Base-by-base conservation (phyloP, 2,797 vertebrate genomes). In the Lophius americanus region DNA sequence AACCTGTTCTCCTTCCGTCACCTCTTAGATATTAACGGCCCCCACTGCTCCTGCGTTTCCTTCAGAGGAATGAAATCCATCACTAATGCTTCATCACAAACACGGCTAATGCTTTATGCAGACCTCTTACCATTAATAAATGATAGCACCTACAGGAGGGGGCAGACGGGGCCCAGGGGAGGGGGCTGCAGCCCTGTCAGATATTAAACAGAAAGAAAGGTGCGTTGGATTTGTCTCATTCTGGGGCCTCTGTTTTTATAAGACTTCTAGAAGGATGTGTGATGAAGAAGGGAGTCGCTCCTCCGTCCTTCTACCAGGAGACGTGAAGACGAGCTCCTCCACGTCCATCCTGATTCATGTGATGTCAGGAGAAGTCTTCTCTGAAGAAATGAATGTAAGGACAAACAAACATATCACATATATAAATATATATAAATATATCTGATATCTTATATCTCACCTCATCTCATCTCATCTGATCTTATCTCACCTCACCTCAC, bases 21-120 rank as follows among this genome's bases (percentile, higher is more conserved):
- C 82, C 80, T 90, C 77, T 86, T 89, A 90, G 87, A 87, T 88
- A 89, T 87, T 91, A 91, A 89, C 85, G 84, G 84, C 86, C 88
- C 88, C 84, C 89, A 86, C 78, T 41, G 84, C 86, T 83, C 86
- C 48, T 41, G 70, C 3, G 86, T 87, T 88, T 91, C 88, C 89
- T 90, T 79, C 86, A 54, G 86, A 91, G 85, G 66, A 89, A 89
- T 91, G 88, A 91, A 91, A 89, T 86, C 85, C 78, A 85, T 87
- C 86, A 89, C 88, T 91, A 91, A 91, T 91, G 89, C 79, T 91
- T 91, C 87, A 91, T 91, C 89, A 89, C 89, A 91, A 91, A 91
- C 89, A 86, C 36, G 60, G 80, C 86, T 89, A 89, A 91, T 89
- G 88, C 85, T 88, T 85, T 87, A 89, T 60, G 88, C 86, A 88